Conservation (phyloP, 2,888 invertebrate species). For the Dioctria rufipes region DNA sequence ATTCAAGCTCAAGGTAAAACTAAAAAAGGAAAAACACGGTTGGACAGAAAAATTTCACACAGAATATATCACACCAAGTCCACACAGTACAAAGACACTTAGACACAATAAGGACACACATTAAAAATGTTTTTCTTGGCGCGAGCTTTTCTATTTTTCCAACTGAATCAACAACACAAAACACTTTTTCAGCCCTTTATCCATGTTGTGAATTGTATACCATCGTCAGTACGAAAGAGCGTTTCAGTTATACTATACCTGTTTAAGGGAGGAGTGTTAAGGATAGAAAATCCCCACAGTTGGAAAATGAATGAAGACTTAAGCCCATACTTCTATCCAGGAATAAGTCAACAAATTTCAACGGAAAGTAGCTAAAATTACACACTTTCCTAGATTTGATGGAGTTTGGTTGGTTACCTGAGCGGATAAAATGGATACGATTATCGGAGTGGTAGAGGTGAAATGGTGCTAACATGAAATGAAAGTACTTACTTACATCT, state of each 20-base stretch:
- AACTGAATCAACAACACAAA: conserved; percentile 51
- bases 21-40: background rate
- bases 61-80: background rate
- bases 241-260: background rate
- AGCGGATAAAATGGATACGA: conserved; percentile 21
- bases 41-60: conserved; percentile 35
- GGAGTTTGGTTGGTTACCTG: background rate
- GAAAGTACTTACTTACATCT: background rate
- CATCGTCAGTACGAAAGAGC: background rate
- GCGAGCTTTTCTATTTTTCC: conserved; percentile 43
- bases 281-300: background rate
- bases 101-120: conserved; percentile 43
- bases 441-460: conserved; percentile 16
- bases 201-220: conserved; percentile 12
- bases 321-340: conserved; percentile 3
- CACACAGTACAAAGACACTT: conserved; percentile 39
- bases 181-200: conserved; percentile 44
- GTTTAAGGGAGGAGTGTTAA: background rate
- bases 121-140: conserved; percentile 52
- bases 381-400: conserved; percentile 35
- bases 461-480: background rate
- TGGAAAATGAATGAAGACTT: conserved; percentile 10
- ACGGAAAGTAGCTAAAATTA: conserved; percentile 44
- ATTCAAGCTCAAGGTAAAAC: background rate
- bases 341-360: conserved; percentile 8